Conservation (phyloP, 2,797 vertebrate genomes). For the Spea hammondii region DNA sequence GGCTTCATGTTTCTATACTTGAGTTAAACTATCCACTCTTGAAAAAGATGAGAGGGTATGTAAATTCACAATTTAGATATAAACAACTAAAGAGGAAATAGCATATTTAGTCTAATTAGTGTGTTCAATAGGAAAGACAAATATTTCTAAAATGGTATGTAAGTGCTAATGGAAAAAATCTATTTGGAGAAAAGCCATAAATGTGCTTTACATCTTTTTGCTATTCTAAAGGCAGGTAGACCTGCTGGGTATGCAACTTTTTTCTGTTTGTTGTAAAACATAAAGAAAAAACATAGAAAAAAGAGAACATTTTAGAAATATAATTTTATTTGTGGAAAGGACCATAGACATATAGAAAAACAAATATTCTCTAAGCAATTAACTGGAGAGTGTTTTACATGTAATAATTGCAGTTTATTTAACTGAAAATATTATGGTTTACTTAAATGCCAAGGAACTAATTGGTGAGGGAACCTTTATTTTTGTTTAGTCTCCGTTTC, state of each 20-base stretch:
- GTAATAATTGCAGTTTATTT: slow-evolving; percentile 9
- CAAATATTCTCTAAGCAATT: neutral
- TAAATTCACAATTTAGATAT: too few relatives aligned
- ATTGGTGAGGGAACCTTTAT: neutral
- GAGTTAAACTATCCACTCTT: too few relatives aligned
- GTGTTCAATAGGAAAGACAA: neutral
- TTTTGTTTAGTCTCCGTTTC: neutral
- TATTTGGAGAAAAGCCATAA: too few relatives aligned
- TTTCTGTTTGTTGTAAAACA: neutral
- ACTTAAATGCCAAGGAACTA: slow-evolving; percentile 1
- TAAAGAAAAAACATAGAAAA: too few relatives aligned
- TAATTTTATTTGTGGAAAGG: neutral
- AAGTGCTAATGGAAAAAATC: too few relatives aligned
- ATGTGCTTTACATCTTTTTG: too few relatives aligned
- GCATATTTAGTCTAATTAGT: too few relatives aligned
- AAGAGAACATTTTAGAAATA: neutral
- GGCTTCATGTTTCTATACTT: too few relatives aligned
- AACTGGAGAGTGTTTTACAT: neutral
- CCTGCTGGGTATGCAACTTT: neutral
- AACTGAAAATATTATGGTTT: slow-evolving; percentile 1
- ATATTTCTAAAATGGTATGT: too few relatives aligned
- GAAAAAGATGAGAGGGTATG: too few relatives aligned
- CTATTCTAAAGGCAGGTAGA: too few relatives aligned
- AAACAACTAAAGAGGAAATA: too few relatives aligned
- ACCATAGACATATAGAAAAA: neutral